Conservation (phyloP, 2,888 invertebrate genomes). For the Lycaena phlaeas region DNA sequence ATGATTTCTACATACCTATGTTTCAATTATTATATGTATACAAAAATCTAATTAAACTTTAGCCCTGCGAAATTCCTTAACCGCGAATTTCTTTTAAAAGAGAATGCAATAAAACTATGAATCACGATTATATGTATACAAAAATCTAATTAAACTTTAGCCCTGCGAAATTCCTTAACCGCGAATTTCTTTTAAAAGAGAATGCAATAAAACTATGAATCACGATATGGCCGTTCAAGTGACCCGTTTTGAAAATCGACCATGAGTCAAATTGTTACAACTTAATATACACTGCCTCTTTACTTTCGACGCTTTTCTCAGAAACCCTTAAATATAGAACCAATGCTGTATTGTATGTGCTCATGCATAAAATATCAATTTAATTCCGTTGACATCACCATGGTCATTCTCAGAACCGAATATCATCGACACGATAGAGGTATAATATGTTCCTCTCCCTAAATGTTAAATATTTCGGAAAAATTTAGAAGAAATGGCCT, state of each 20-base stretch:
- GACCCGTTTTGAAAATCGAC: conserved; percentile 12
- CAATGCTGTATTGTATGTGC: neutral
- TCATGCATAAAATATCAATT: neutral
- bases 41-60: no score
- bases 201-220: conserved; percentile 28
- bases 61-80: conserved; percentile 8
- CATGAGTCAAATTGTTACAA: conserved; percentile 16
- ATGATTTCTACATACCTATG: no score
- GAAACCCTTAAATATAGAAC: neutral
- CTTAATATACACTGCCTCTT: conserved; percentile 22
- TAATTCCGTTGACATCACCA: neutral
- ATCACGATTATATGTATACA: no score
- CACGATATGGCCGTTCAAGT: conserved; percentile 14
- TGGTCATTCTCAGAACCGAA: neutral
- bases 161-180: conserved; percentile 7
- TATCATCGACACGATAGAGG: neutral
- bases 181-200: conserved; percentile 13
- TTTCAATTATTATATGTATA: no score
- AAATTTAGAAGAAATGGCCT: neutral
- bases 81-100: conserved; percentile 10
- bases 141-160: no score
- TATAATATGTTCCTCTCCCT: no score
- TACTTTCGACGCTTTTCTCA: conserved; percentile 7
- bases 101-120: conserved; percentile 29
- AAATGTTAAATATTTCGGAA: neutral